phyloP scores from a whole-genome alignment of 37 sponge, comb jelly and placozoan species.

The Axinella damicornis region DNA sequence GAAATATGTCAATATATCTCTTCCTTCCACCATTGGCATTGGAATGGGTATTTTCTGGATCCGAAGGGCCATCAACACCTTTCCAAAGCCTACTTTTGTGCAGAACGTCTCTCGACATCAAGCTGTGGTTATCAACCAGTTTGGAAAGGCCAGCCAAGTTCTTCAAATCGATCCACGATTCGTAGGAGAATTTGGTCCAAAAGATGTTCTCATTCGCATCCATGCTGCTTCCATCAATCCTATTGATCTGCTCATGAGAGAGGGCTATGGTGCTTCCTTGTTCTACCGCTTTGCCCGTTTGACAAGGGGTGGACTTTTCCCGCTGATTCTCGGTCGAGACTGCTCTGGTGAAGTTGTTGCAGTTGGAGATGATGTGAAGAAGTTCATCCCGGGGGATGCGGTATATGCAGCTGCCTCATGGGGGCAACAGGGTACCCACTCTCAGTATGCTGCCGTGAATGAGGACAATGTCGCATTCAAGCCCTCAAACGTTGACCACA shows the following conservation, averaged over 20 bases:
- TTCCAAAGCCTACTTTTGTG: background rate
- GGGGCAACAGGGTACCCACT: slow-evolving; percentile 55
- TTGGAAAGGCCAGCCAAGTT: slow-evolving; percentile 41
- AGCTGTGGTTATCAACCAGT: slow-evolving; percentile 35
- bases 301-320: slow-evolving; percentile 32
- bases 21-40: background rate
- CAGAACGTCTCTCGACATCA: slow-evolving; percentile 60
- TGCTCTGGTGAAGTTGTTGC: slow-evolving; percentile 90
- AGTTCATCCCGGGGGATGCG: slow-evolving; percentile 70
- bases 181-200: slow-evolving; percentile 57
- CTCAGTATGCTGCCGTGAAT: slow-evolving; percentile 61
- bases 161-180: slow-evolving; percentile 42
- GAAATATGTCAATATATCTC: slow-evolving; percentile 4
- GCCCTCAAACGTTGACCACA: slow-evolving; percentile 63
- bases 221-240: slow-evolving; percentile 76
- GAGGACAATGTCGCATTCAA: slow-evolving; percentile 55
- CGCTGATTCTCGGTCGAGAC: slow-evolving; percentile 84
- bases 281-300: background rate
- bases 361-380: slow-evolving; percentile 72
- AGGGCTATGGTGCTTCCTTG: slow-evolving; percentile 59
- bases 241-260: slow-evolving; percentile 62
- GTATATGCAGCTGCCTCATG: slow-evolving; percentile 71
- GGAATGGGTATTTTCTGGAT: slow-evolving; percentile 43
- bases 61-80: slow-evolving; percentile 1
- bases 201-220: slow-evolving; percentile 81